phyloP scores from a whole-genome alignment of 2,113 vertebrate genomes.

The Dolichotis patagonum region DNA sequence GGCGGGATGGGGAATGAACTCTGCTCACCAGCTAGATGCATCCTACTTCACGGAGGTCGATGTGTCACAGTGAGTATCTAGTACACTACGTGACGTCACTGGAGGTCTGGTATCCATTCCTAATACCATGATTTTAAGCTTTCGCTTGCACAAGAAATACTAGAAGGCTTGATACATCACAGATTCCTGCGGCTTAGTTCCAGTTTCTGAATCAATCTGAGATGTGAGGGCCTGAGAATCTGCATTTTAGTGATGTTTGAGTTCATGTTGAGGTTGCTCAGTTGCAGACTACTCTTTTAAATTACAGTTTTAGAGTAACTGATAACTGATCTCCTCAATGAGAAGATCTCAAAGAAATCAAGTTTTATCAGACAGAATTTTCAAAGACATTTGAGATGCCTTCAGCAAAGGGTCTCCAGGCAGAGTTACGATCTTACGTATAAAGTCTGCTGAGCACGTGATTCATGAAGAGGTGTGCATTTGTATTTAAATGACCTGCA shows the following conservation, averaged over 20 bases:
- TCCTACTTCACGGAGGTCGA: neutral
- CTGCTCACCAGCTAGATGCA: neutral
- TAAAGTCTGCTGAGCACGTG: neutral
- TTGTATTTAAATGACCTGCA: neutral
- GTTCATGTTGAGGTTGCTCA: neutral
- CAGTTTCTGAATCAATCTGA: neutral
- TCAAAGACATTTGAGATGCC: neutral
- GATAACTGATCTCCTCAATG: neutral
- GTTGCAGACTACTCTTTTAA: neutral
- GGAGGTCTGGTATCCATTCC: neutral
- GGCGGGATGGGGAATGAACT: neutral
- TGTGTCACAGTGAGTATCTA: neutral
- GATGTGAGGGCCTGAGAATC: neutral
- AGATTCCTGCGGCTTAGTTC: neutral
- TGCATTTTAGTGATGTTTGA: neutral
- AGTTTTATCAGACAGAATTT: neutral
- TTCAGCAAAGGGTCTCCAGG: neutral
- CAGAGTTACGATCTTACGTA: neutral
- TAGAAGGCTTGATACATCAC: neutral
- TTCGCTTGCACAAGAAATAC: neutral
- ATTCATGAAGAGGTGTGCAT: neutral
- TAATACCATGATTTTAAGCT: neutral
- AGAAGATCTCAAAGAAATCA: neutral
- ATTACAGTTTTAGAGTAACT: neutral
- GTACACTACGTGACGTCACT: neutral